Percentiles rank a stretch among this genome's conserved stretches.
Conservation (phyloP, 2,797 vertebrate genomes). For the Glossophaga mutica region DNA sequence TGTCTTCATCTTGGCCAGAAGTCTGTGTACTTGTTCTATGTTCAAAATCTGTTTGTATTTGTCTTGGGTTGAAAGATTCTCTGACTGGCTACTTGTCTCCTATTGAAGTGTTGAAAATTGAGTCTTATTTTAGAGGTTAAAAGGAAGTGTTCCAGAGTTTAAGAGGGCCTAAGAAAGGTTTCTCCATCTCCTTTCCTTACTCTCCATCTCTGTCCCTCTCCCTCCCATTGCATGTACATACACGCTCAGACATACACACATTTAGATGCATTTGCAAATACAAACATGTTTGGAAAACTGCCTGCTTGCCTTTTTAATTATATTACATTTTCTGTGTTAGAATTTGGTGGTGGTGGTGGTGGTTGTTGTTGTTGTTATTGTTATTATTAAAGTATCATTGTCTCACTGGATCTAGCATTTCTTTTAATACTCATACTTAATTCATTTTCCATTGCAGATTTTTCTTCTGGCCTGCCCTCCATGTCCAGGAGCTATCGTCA, state of each 20-base stretch:
- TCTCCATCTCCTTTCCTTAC: not conserved
- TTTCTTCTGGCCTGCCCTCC: conserved; percentile 97
- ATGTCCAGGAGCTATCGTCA: conserved; percentile 89
- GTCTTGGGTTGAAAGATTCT: conserved; percentile 36
- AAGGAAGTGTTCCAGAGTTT: not conserved
- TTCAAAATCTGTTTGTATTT: conserved; percentile 52
- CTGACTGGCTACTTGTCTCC: not conserved
- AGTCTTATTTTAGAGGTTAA: not conserved
- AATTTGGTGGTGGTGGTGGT: not conserved
- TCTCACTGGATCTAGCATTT: not conserved
- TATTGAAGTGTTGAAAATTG: not conserved
- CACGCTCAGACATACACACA: not conserved
- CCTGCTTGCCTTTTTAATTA: conserved; percentile 5
- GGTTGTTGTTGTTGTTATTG: not conserved
- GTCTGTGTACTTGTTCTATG: not conserved
- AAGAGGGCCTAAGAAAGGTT: not conserved
- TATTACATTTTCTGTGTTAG: not conserved
- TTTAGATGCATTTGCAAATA: not conserved
- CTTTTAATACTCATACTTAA: conserved; percentile 60
- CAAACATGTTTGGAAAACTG: not conserved
- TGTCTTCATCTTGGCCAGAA: too few relatives aligned
- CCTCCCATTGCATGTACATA: not conserved
- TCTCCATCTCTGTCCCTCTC: not conserved
- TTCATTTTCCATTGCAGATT: conserved; percentile 87
- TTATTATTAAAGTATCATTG: conserved; percentile 23